Conservation (phyloP, 2,888 invertebrate genomes). For the Sarcophaga rosellei region DNA sequence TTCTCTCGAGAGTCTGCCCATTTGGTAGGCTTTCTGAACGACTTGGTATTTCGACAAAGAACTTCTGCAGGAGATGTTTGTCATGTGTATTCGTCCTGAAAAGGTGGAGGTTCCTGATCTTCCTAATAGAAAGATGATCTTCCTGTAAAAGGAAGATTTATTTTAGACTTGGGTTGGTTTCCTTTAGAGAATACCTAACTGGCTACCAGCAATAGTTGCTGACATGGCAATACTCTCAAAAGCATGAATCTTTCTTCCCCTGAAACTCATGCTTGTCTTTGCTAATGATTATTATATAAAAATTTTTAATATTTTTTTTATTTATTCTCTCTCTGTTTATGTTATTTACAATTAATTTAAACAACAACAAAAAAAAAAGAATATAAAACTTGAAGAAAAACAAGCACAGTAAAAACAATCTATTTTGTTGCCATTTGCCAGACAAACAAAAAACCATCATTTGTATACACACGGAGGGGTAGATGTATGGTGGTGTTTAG, state of each 20-base stretch:
- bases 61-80: too few species aligned
- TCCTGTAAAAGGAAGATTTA: too few species aligned
- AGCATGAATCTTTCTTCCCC: too few species aligned
- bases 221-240: not conserved
- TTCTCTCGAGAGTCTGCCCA: too few species aligned
- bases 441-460: constrained; percentile 23
- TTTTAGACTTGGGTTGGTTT: too few species aligned
- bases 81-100: too few species aligned
- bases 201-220: not conserved
- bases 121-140: too few species aligned
- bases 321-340: constrained; percentile 16
- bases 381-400: constrained; percentile 14
- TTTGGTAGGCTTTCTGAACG: too few species aligned
- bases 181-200: too few species aligned
- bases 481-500: constrained; percentile 34
- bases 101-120: too few species aligned
- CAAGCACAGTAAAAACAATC: not conserved
- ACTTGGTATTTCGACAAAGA: too few species aligned
- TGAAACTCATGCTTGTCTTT: not conserved
- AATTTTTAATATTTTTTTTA: constrained; percentile 3
- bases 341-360: constrained; percentile 63
- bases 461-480: constrained; percentile 2
- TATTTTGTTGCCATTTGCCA: not conserved
- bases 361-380: constrained; percentile 15
- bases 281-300: constrained; percentile 45